A percentile compares a stretch with the other conserved stretches of the same genome.
phyloP scores from a whole-genome alignment of 92 coral and sea anemone species.

The Scolanthus callimorphus region DNA sequence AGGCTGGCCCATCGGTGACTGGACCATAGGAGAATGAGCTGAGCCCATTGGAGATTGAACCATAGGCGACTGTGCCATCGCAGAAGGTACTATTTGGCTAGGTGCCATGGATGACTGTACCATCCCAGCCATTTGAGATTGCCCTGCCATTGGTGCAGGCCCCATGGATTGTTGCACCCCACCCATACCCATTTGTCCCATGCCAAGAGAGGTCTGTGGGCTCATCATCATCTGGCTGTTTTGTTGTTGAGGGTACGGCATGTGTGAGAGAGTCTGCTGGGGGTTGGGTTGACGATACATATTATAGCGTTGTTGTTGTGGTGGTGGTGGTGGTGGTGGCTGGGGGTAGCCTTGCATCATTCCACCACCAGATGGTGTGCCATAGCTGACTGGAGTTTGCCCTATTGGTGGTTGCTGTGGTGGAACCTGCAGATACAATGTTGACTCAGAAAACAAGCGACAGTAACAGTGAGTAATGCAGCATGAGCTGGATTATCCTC shows the following conservation, averaged over 20 bases:
- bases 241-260: conserved; percentile 71
- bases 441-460: too few species aligned
- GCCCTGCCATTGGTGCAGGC: conserved; percentile 31
- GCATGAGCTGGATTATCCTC: too few species aligned
- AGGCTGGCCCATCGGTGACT: conserved; percentile 69
- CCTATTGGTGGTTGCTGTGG: conserved; percentile 60
- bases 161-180: conserved; percentile 3
- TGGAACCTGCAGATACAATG: conserved; percentile 18
- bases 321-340: too few species aligned
- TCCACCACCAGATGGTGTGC: conserved; percentile 45
- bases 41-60: conserved; percentile 45
- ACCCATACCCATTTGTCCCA: conserved; percentile 29
- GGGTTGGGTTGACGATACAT: conserved; percentile 68
- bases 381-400: conserved; percentile 47
- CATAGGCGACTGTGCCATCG: conserved; percentile 32
- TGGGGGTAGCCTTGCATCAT: too few species aligned
- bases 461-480: too few species aligned
- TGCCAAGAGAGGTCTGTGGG: conserved; percentile 31
- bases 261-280: conserved; percentile 74
- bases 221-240: conserved; percentile 60
- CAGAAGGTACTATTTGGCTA: conserved; percentile 24
- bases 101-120: conserved; percentile 17
- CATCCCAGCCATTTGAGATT: too few species aligned
- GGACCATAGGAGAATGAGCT: conserved; percentile 54
- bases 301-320: conserved; percentile 62